Base-by-base conservation (phyloP, 2,888 invertebrate species). In the Polydrusus pterygomalis region DNA sequence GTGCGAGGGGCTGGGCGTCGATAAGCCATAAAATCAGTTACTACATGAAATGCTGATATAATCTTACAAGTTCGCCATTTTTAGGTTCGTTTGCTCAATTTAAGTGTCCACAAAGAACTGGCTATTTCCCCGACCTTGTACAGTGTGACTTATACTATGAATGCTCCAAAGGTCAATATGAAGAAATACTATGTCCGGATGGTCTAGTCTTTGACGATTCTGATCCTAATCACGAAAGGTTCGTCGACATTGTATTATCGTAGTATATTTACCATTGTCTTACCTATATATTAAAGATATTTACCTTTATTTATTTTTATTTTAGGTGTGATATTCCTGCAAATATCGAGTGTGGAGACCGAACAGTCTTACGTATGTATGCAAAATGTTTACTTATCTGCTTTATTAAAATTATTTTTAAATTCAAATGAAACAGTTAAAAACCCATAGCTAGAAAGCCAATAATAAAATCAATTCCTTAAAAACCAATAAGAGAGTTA, bases 121-220 rank as follows among this genome's bases (percentile, higher is more conserved):
- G 95, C n/a, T 94, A 90, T 87, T 95, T 91, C 87, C 91, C 93
- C 5, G 94, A 95, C 86, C 89, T 89, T 0, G 90, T 92, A 83
- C 94, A 95, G 86, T 95, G 95, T 85, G 95, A 95, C 88, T 90
- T 94, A 78, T 95, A 94, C 86, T 95, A 93, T 87, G 91, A 91
- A 82, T 95, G 95, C 88, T 88, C 88, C 72, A 91, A 91, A 87
- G 92, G 92, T 30, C 88, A 89, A 74, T 86, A 92, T 2, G 93
- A 93, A 85, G 89, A 91, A 73, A 92, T 89, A 80, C 88, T 94
- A 13, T 95, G 95, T 85, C 94, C 94, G 0, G 95, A 95, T 80
- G 95, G 95, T 0, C 88, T 95, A 40, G 93, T 95, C 20, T 95
- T 95, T 86, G 90, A 92, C 73, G 93, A 93, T 80, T 91, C 90